Base-by-base conservation (phyloP, 2,888 invertebrate species). In the Belgica antarctica region DNA sequence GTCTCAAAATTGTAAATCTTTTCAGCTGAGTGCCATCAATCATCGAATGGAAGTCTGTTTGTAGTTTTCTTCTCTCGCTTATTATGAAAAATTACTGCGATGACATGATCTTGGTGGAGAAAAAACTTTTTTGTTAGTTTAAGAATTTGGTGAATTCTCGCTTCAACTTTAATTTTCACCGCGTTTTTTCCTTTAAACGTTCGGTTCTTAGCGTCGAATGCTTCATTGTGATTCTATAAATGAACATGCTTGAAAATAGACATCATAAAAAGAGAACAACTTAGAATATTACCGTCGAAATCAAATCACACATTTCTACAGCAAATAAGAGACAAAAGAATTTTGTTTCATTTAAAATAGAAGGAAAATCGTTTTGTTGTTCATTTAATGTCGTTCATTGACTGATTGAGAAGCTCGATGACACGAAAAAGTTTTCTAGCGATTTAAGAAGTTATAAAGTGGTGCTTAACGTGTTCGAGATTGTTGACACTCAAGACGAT, bases 11-110 rank as follows among this genome's bases (percentile, higher is more conserved):
- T 66, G 28, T 63, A 41, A 25, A 41, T 24, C 31, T 41, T 25
- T 34, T 68, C 68, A 57, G 68, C 68, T 68, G 68, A 57, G 27
- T n/a, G 31, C 25, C 31, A 57, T 68, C 68, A 68, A 68, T 68
- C 68, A 68, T 68, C 68, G 17, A 31, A 22, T 15, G n/a, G 10
- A 41, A 41, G 41, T n/a, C 15, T 41, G 41, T 41, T 41, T 41
- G 41, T 41, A 41, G 41, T 41, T 41, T 41, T 10, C 4, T 31
- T 31, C 10, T 31, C 10, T 31, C 31, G 5, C 15, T 41, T 41
- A 5, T 41, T 12, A 15, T 41, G 41, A 41, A 41, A 41, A 41
- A 41, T 41, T 12, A 41, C 15, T 41, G 41, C 41, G 41, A 41
- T n/a, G 41, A 41, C 41, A 41, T 41, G 41, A 41, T 41, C 41